These are phyloP conservation scores for Tipula unca DNA, from an alignment of 2,888 invertebrate species.

Conservation along the genomic window DNA sequence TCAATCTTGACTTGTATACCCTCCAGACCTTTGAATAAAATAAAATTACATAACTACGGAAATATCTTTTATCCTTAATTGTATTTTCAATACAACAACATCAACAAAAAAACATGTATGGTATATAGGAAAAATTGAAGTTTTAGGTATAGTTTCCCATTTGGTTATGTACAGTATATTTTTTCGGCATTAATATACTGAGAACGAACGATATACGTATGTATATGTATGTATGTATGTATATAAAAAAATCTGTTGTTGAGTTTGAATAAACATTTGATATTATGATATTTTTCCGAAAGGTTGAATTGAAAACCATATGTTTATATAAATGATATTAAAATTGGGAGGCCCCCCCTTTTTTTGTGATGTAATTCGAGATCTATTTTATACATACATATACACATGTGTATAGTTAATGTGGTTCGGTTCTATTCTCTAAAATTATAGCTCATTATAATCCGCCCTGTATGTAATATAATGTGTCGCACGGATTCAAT, in stretches of 20 bases:
- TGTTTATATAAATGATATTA: background rate
- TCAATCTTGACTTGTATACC: slow-evolving; percentile 65
- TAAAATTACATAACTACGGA: slow-evolving; percentile 8
- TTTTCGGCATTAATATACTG: background rate
- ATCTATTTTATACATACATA: no score
- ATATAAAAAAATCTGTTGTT: background rate
- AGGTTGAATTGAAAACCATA: background rate
- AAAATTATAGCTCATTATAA: no score
- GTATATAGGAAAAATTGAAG: background rate
- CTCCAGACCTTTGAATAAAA: slow-evolving; percentile 28
- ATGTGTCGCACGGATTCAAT: no score
- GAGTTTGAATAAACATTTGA: background rate
- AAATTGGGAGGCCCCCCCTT: no score
- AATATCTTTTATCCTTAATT: slow-evolving; percentile 23
- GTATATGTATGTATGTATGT: background rate
- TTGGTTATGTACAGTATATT: background rate
- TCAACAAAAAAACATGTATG: background rate
- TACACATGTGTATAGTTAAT: no score
- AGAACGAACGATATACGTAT: background rate
- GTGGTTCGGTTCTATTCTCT: no score
- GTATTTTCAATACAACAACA: slow-evolving; percentile 20
- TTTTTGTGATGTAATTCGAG: no score
- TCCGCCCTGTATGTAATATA: no score
- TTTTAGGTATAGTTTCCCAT: background rate
- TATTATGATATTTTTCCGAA: background rate